phyloP scores from a whole-genome alignment of 2,113 vertebrate species.

The Geococcyx californianus region DNA sequence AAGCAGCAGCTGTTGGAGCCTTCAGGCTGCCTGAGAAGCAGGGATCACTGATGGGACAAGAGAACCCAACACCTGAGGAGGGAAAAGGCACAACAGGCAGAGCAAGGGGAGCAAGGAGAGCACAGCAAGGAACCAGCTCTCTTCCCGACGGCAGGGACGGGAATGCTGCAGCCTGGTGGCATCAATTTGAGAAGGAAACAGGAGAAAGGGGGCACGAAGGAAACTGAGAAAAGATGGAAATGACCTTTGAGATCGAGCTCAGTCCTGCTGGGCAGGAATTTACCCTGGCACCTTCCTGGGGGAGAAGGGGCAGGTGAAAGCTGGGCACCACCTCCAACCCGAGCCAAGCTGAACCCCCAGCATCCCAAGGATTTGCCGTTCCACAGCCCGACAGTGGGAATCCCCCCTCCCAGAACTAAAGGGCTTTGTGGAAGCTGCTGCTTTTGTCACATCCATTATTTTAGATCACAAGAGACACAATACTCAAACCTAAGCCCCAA shows the following conservation, averaged over 20 bases:
- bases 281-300: no score
- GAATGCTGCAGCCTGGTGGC: background rate
- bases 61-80: background rate
- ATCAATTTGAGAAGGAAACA: background rate
- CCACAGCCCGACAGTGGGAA: background rate
- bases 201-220: background rate
- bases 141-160: fast-evolving
- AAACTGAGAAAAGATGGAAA: no score
- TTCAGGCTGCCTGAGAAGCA: fast-evolving
- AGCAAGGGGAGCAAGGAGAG: fast-evolving
- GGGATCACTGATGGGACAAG: fast-evolving
- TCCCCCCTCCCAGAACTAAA: background rate
- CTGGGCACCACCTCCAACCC: background rate
- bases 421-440: background rate
- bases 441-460: fast-evolving
- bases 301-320: background rate
- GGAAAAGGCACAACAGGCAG: fast-evolving
- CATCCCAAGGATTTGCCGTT: background rate
- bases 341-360: background rate
- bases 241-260: no score
- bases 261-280: no score
- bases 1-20: background rate
- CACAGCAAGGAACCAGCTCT: background rate
- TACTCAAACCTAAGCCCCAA: background rate
- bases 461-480: background rate